Evolutionary conservation across 2,888 invertebrate genomes (phyloP), one percentile per base, ranked within the genome.

Genomic region (Diaphora mendica): DNA sequence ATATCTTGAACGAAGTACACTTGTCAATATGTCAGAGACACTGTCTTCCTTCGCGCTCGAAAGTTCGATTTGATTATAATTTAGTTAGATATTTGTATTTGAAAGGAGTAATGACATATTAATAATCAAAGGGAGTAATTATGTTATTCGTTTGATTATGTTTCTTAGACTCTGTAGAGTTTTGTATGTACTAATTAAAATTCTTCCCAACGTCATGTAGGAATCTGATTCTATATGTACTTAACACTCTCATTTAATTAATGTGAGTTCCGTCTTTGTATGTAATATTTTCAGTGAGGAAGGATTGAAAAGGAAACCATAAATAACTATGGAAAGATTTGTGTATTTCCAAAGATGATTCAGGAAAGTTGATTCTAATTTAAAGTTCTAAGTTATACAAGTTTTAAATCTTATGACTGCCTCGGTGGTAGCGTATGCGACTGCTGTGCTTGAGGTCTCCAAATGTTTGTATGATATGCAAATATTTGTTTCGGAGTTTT

Each of bases 11-110:
- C 79, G 77, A 82, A 75, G 78, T 73, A 77, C 82, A 79, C 81
- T 85, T 84, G 84, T 85, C 84, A 85, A 84, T 82, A 72, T 85
- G 84, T 85, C 85, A 85, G 26, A 62, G 67, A 69, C 83, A 85
- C 68, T 71, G 70, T 64, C 51, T 71, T 78, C 48, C 70, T 33
- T 62, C 70, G 69, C 62, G 20, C 77, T 74, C 74, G 51, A 80
- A 73, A n/a, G 42, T 70, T 79, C 81, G 78, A 80, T 77, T 69
- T 67, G 70, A 68, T 68, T 76, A 74, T 69, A 76, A 74, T 42
- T 69, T 42, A 62, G 42, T 73, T 67, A 81, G 68, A 71, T 71
- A 74, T 71, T 78, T 70, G 64, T 55, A n/a, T 73, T 73, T 72
- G 73, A 76, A 77, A 80, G 74, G 30, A 26, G 39, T n/a, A n/a